These are phyloP conservation scores for Pimpla rufipes DNA, from an alignment of 2,888 invertebrate genomes.

Conservation along the genomic window DNA sequence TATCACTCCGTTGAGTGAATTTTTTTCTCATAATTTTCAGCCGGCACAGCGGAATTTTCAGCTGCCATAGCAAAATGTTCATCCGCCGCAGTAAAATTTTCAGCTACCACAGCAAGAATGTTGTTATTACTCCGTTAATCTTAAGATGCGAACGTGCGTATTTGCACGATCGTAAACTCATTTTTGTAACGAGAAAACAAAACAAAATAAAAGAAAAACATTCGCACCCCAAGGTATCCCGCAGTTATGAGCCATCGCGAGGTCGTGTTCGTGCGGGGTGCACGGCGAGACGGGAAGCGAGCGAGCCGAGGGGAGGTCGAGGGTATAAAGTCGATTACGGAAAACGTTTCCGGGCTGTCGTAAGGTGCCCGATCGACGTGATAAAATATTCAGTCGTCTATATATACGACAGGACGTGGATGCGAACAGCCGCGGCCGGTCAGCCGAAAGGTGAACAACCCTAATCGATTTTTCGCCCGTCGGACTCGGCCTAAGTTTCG, in stretches of 20 bases:
- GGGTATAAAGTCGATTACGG: slow-evolving; percentile 42
- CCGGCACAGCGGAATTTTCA: too few species aligned
- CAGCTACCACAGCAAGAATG: too few species aligned
- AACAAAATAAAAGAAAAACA: not conserved
- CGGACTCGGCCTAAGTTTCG: not conserved
- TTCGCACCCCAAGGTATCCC: not conserved
- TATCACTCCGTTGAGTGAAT: too few species aligned
- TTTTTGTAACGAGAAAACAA: too few species aligned
- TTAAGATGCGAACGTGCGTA: too few species aligned
- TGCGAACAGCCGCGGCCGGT: slow-evolving; percentile 36
- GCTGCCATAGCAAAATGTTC: too few species aligned
- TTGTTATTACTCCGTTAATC: too few species aligned
- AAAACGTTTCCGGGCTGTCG: slow-evolving; percentile 38
- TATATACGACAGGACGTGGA: not conserved
- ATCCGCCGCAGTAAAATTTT: too few species aligned
- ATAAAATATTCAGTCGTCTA: slow-evolving; percentile 40
- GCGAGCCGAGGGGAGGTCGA: not conserved
- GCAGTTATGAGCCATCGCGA: not conserved
- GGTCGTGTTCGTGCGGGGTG: not conserved
- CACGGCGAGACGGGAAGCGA: not conserved
- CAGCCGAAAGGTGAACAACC: slow-evolving; percentile 48
- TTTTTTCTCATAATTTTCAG: too few species aligned
- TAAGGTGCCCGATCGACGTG: slow-evolving; percentile 16
- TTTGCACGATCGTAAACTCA: too few species aligned
- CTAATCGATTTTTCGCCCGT: slow-evolving; percentile 42